These are phyloP conservation scores for Zelostemma sp. DNA, from an alignment of 1,140 invertebrate genomes.

Conservation along the genomic window DNA sequence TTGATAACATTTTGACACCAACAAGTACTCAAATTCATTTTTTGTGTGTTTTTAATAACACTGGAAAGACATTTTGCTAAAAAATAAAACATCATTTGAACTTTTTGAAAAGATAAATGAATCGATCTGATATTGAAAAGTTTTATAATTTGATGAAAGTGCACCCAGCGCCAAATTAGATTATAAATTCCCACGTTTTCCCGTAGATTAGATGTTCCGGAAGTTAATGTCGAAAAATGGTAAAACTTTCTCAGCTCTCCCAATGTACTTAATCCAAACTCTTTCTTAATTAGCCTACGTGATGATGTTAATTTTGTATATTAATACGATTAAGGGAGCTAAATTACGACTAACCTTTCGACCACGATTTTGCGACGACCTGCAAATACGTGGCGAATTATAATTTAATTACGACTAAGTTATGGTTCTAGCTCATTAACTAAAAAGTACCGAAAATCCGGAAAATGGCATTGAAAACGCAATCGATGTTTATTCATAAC, in stretches of 20 bases:
- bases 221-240: neutral
- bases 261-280: neutral
- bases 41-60: no score
- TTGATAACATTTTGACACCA: no score
- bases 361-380: neutral
- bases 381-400: neutral
- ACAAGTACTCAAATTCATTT: no score
- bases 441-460: no score
- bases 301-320: neutral
- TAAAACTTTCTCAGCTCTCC: neutral
- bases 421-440: neutral
- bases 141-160: no score
- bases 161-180: no score
- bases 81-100: no score
- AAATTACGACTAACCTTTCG: neutral
- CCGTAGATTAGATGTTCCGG: neutral
- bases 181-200: neutral
- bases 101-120: no score
- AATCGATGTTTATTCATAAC: no score
- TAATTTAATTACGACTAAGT: neutral
- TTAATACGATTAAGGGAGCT: neutral
- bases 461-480: no score
- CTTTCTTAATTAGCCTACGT: neutral
- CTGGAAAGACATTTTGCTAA: no score
- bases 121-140: no score